A percentile compares a stretch with the other conserved stretches of the same genome.
These are phyloP conservation scores for Lepus timidus DNA, from an alignment of 2,113 vertebrate species.

Conservation along the genomic window DNA sequence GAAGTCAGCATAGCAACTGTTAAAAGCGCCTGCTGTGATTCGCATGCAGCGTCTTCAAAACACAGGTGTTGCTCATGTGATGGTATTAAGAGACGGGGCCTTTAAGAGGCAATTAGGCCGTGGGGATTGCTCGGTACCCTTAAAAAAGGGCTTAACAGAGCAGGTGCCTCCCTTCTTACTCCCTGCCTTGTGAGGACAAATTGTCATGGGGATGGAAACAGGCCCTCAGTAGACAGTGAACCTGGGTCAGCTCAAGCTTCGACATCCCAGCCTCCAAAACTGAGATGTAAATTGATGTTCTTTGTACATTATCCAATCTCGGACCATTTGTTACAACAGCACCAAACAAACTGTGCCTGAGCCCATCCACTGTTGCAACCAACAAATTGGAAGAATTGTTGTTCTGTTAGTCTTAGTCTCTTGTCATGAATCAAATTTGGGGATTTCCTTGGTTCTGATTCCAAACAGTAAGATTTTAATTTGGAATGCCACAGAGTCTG, in stretches of 20 bases:
- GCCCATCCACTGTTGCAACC: neutral
- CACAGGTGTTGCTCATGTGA: neutral
- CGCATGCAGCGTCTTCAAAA: neutral
- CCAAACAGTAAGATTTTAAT: neutral
- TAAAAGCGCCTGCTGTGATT: neutral
- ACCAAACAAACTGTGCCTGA: neutral
- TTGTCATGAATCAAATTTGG: neutral
- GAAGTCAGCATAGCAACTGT: neutral
- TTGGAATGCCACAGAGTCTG: neutral
- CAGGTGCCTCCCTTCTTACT: neutral
- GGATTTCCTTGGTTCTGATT: neutral
- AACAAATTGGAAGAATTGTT: neutral
- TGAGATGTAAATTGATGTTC: neutral
- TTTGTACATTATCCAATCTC: neutral
- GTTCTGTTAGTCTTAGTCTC: neutral
- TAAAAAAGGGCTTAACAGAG: neutral
- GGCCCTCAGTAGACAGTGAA: neutral
- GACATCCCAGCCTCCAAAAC: neutral
- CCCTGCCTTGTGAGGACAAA: neutral
- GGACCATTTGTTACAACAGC: neutral
- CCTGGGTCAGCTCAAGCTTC: neutral
- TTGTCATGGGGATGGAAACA: neutral
- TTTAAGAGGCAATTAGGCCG: neutral
- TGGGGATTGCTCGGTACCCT: too few relatives aligned
- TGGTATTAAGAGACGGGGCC: neutral